Percentiles rank a stretch among this genome's conserved stretches.
Conservation (phyloP, 2,888 invertebrate species). For the Epiblema foenella region DNA sequence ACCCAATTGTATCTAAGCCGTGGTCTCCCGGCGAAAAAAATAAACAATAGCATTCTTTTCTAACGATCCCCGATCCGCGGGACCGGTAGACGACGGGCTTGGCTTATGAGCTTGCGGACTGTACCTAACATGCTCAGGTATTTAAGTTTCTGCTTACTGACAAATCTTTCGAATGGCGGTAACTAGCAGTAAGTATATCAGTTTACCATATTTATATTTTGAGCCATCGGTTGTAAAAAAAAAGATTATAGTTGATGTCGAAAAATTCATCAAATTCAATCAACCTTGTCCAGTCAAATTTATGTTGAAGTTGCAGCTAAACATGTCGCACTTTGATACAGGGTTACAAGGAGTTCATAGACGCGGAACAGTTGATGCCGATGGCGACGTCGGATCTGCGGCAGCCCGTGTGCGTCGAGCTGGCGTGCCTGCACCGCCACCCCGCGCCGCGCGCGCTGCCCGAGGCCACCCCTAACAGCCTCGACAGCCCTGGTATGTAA, state of each 20-base stretch:
- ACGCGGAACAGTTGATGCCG: slow-evolving; percentile 95
- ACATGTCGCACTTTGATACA: slow-evolving; percentile 63
- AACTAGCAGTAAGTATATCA: slow-evolving; percentile 38
- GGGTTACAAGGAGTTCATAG: slow-evolving; percentile 96
- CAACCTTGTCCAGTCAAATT: not conserved
- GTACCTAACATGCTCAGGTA: slow-evolving; percentile 3
- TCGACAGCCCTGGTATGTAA: slow-evolving; percentile 78
- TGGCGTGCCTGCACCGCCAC: slow-evolving; percentile 87
- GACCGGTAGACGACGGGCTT: no score
- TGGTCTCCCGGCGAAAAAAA: no score
- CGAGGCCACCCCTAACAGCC: slow-evolving; percentile 80
- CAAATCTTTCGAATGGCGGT: slow-evolving; percentile 23
- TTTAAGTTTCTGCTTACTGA: slow-evolving; percentile 33
- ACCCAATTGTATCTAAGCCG: no score
- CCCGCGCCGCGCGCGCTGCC: slow-evolving; percentile 81
- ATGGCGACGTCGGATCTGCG: slow-evolving; percentile 93
- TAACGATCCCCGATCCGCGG: no score
- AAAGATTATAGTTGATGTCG: not conserved
- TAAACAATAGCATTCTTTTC: no score
- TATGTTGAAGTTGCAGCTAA: slow-evolving; percentile 32
- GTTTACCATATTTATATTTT: not conserved
- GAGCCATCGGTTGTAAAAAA: slow-evolving; percentile 2
- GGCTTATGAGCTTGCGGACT: no score
- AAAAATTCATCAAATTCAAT: not conserved
- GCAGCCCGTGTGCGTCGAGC: slow-evolving; percentile 92